Conservation (phyloP, 1,140 invertebrate genomes). For the Cyphomyrmex costatus region DNA sequence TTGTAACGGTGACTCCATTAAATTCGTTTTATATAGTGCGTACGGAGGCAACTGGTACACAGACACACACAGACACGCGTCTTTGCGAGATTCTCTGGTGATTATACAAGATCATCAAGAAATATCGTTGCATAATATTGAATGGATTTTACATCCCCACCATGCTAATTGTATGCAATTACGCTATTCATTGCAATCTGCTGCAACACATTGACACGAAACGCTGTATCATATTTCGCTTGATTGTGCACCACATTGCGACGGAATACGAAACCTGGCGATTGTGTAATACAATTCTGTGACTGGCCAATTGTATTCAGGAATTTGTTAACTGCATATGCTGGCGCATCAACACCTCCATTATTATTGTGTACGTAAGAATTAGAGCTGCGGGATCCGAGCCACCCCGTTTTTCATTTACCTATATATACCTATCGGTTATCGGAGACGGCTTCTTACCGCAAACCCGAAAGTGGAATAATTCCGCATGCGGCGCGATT, state of each 20-base stretch:
- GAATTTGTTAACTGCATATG: conserved; percentile 23
- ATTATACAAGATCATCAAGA: conserved; percentile 45
- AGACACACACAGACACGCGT: neutral
- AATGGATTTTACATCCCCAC: conserved; percentile 7
- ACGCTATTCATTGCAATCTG: conserved; percentile 32
- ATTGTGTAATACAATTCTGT: conserved; percentile 49
- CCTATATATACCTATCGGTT: too few species aligned
- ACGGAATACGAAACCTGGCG: conserved; percentile 10
- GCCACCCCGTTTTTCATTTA: conserved; percentile 7
- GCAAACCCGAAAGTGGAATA: conserved; percentile 50
- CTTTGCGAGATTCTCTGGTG: neutral
- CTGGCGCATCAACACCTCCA: too few species aligned
- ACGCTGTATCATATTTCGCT: conserved; percentile 34
- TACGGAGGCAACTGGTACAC: neutral
- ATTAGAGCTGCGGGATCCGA: neutral
- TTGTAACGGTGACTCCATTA: conserved; percentile 23
- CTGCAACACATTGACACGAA: conserved; percentile 20
- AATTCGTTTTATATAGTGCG: conserved; percentile 12
- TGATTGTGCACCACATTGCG: conserved; percentile 16
- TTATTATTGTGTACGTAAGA: conserved; percentile 1
- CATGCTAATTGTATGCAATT: conserved; percentile 42
- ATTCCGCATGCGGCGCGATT: conserved; percentile 18
- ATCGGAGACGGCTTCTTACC: conserved; percentile 16
- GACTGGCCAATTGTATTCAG: conserved; percentile 32
- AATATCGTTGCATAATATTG: conserved; percentile 28